Evolutionary conservation across 2,797 vertebrate species (phyloP).

Genomic region (Poecilia wingei): DNA sequence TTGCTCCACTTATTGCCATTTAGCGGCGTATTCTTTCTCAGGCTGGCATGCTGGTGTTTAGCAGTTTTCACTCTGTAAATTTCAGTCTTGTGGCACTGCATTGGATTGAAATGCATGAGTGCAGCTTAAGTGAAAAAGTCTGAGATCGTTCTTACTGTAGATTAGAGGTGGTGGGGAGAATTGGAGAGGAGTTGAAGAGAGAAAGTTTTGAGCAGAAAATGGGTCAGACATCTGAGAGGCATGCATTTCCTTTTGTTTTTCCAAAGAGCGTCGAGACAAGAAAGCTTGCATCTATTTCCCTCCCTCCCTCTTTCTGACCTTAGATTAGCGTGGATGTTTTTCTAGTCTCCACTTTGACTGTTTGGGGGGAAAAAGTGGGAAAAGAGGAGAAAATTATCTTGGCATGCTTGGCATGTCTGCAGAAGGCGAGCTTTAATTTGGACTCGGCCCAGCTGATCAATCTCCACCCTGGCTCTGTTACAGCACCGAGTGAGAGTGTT

Average conservation of each 20-base stretch:
- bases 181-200: constrained; percentile 25
- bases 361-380: constrained; percentile 51
- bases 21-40: neutral
- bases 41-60: constrained; percentile 3
- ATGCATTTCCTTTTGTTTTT: constrained; percentile 53
- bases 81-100: constrained; percentile 10
- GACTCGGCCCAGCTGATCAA: constrained; percentile 76
- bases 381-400: constrained; percentile 71
- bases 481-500: constrained; percentile 28
- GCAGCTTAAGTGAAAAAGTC: constrained; percentile 33
- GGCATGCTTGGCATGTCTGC: constrained; percentile 74
- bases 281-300: constrained; percentile 48
- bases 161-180: constrained; percentile 53
- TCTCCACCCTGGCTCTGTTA: constrained; percentile 71
- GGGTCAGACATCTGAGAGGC: constrained; percentile 75
- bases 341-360: constrained; percentile 11
- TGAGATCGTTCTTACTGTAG: constrained; percentile 42
- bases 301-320: constrained; percentile 19
- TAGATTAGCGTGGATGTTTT: constrained; percentile 12
- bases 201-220: constrained; percentile 62
- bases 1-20: neutral
- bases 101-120: neutral
- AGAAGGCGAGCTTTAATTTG: constrained; percentile 75
- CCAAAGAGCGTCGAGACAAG: constrained; percentile 60
- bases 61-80: constrained; percentile 5